Evolutionary conservation across 1,140 invertebrate species (phyloP).

Genomic region (Achroia grisella): DNA sequence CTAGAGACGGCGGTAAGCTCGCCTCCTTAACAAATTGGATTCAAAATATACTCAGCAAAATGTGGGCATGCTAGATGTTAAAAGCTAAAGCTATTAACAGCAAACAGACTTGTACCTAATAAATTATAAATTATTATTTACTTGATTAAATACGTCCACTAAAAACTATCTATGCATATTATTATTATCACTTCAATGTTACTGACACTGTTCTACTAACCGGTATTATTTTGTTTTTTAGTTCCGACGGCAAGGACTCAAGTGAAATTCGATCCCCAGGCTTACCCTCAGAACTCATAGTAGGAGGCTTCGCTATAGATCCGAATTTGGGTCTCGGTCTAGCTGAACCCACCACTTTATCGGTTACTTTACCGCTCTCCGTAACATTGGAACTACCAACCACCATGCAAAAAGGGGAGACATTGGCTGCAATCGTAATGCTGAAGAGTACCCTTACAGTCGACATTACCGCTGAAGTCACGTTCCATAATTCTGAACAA

Average conservation of each 20-base stretch:
- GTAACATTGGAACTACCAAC: constrained; percentile 85
- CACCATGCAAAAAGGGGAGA: constrained; percentile 92
- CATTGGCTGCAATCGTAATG: constrained; percentile 90
- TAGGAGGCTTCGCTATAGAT: constrained; percentile 95
- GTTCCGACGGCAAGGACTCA: constrained; percentile 74
- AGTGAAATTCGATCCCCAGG: constrained; percentile 82
- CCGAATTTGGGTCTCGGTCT: constrained; percentile 88
- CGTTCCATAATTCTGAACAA: constrained; percentile 86
- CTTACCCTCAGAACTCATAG: constrained; percentile 93
- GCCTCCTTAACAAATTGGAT: too few species aligned
- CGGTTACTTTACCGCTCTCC: constrained; percentile 80
- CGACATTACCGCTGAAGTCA: constrained; percentile 87
- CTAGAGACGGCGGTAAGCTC: too few species aligned
- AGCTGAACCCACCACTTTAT: constrained; percentile 78
- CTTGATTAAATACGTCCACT: too few species aligned
- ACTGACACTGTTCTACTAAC: not conserved
- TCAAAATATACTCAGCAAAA: too few species aligned
- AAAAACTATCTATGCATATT: too few species aligned
- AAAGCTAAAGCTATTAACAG: too few species aligned
- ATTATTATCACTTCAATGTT: too few species aligned
- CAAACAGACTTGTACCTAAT: too few species aligned
- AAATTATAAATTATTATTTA: too few species aligned
- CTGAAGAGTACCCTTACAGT: constrained; percentile 93
- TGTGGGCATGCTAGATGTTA: too few species aligned
- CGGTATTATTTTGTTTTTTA: constrained; percentile 17